Percentiles rank a stretch among this genome's conserved stretches.
Conservation (phyloP, 2,888 invertebrate species). For the Agelastica alni region DNA sequence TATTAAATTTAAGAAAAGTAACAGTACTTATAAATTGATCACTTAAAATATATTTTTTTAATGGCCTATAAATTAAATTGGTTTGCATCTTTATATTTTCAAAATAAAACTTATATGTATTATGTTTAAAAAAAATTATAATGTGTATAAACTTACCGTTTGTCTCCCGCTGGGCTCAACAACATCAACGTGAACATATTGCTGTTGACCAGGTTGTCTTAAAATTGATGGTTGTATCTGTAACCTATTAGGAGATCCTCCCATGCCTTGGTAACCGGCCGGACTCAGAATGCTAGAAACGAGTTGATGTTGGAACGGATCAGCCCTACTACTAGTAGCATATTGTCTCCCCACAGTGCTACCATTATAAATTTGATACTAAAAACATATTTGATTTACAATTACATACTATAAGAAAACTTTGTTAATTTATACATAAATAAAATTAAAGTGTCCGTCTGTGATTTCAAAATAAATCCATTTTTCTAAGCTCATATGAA, state of each 20-base stretch:
- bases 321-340: slow-evolving; percentile 65
- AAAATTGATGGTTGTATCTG: slow-evolving; percentile 81
- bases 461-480: too few relatives aligned
- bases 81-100: too few relatives aligned
- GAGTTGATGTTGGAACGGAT: slow-evolving; percentile 88
- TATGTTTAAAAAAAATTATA: too few relatives aligned
- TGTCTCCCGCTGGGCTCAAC: slow-evolving; percentile 83
- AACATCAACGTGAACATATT: slow-evolving; percentile 92
- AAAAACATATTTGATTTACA: slow-evolving; percentile 42
- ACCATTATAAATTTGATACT: slow-evolving; percentile 83
- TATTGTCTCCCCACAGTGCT: slow-evolving; percentile 73
- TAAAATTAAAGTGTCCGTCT: too few relatives aligned
- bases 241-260: slow-evolving; percentile 70
- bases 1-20: too few relatives aligned
- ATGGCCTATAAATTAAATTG: too few relatives aligned
- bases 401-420: too few relatives aligned
- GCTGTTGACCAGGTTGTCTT: slow-evolving; percentile 83
- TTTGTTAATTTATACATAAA: too few relatives aligned
- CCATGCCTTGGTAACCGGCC: slow-evolving; percentile 79
- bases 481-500: too few relatives aligned
- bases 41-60: too few relatives aligned
- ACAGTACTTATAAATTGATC: too few relatives aligned
- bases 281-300: slow-evolving; percentile 94
- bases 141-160: slow-evolving; percentile 59
- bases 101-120: too few relatives aligned